A percentile compares a stretch with the other conserved stretches of the same genome.
Evolutionary conservation across 2,888 invertebrate genomes (phyloP).

Genomic region (Timema podura): DNA sequence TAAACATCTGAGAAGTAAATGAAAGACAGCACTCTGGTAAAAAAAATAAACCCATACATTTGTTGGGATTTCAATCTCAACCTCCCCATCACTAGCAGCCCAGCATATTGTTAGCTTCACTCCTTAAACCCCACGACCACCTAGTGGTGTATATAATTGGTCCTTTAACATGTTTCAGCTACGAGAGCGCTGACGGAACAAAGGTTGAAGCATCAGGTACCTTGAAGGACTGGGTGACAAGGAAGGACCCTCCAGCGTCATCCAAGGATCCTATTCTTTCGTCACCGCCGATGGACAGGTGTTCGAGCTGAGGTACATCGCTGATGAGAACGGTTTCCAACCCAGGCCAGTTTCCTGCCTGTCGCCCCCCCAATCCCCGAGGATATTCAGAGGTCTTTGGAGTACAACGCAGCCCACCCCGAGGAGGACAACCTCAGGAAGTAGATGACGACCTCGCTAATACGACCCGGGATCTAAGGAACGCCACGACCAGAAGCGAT

Average conservation of each 20-base stretch:
- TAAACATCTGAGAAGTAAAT: no score
- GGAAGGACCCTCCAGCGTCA: background rate
- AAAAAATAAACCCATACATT: no score
- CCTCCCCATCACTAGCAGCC: no score
- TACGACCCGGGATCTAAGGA: background rate
- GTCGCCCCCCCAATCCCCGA: constrained; percentile 1
- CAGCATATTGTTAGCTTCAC: no score
- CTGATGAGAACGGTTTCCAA: constrained; percentile 13
- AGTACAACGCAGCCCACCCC: constrained; percentile 12
- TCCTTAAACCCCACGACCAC: no score
- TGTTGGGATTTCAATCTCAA: no score
- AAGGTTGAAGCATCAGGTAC: constrained; percentile 1
- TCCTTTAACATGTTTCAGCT: background rate
- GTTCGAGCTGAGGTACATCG: background rate
- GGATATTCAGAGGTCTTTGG: background rate
- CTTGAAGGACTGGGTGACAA: background rate
- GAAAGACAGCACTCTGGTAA: no score
- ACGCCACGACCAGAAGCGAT: no score
- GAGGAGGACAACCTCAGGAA: constrained; percentile 17
- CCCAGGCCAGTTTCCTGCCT: constrained; percentile 13
- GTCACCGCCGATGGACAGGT: background rate
- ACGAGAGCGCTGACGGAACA: constrained; percentile 13
- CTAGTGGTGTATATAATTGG: no score
- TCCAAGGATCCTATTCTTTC: constrained; percentile 13
- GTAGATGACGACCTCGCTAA: background rate